Conservation (phyloP, 1,140 invertebrate species). For the Thaumetopoea pityocampa region DNA sequence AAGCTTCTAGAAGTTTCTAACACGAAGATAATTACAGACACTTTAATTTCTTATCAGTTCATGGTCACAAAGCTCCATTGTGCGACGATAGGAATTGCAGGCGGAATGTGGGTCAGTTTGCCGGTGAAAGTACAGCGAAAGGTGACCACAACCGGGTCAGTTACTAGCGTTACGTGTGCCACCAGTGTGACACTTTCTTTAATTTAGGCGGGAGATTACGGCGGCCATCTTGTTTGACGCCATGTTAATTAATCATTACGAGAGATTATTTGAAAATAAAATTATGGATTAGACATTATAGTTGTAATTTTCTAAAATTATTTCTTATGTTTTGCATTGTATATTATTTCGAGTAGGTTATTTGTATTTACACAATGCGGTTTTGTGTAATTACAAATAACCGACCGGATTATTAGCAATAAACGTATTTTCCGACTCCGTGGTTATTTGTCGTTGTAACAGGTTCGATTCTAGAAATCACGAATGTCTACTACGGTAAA, state of each 20-base stretch:
- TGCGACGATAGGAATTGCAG: constrained; percentile 24
- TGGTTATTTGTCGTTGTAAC: too few species aligned
- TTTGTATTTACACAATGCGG: too few species aligned
- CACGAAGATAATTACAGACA: constrained; percentile 6
- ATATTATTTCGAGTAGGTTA: too few species aligned
- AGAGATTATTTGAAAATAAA: neutral
- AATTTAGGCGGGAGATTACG: constrained; percentile 8
- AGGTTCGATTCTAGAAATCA: too few species aligned
- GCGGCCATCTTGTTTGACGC: constrained; percentile 17
- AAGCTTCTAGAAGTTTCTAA: too few species aligned
- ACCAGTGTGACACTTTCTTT: constrained; percentile 47
- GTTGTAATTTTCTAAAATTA: too few species aligned
- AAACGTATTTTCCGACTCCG: too few species aligned
- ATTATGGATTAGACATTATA: too few species aligned
- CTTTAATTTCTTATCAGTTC: constrained; percentile 23
- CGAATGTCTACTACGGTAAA: too few species aligned
- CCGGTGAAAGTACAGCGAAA: constrained; percentile 54
- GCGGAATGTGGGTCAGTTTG: constrained; percentile 13
- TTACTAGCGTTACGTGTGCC: constrained; percentile 46
- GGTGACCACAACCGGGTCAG: constrained; percentile 39
- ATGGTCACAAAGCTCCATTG: constrained; percentile 41
- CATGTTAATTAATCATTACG: neutral
- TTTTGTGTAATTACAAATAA: too few species aligned
- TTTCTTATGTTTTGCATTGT: too few species aligned
- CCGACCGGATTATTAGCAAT: too few species aligned